phyloP scores from a whole-genome alignment of 2,888 invertebrate species.

The Oscheius onirici region DNA sequence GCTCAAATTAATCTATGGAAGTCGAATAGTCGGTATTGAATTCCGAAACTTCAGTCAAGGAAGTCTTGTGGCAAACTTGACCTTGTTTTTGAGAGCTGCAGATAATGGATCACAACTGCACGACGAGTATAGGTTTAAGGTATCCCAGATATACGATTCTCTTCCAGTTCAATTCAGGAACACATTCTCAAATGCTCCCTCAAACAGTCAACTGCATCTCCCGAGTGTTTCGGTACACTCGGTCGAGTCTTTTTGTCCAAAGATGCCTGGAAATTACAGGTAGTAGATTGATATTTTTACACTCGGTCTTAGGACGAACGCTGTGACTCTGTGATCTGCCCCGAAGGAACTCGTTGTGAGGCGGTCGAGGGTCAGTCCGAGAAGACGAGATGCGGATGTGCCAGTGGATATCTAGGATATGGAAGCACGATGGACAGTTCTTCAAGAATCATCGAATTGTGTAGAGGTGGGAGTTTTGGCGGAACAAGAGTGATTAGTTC shows the following conservation, averaged over 20 bases:
- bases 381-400: conserved; percentile 20
- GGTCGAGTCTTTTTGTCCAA: conserved; percentile 1
- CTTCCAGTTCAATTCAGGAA: no score
- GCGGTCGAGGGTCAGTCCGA: conserved; percentile 14
- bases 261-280: conserved; percentile 16
- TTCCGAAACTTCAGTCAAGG: conserved; percentile 30
- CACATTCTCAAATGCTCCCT: conserved; percentile 14
- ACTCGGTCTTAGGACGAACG: conserved; percentile 10
- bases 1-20: conserved; percentile 4
- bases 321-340: conserved; percentile 17
- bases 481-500: background rate
- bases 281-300: background rate
- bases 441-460: conserved; percentile 6
- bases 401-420: conserved; percentile 19
- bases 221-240: conserved; percentile 12
- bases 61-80: conserved; percentile 22
- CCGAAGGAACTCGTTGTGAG: conserved; percentile 9
- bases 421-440: background rate
- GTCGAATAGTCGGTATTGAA: conserved; percentile 7
- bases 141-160: background rate
- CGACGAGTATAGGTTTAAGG: conserved; percentile 21
- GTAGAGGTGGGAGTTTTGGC: conserved; percentile 12
- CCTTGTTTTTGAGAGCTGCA: conserved; percentile 4
- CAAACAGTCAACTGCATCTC: background rate
- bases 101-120: conserved; percentile 5